Base-by-base conservation (phyloP, 2,888 invertebrate genomes). In the Tenodera sinensis region DNA sequence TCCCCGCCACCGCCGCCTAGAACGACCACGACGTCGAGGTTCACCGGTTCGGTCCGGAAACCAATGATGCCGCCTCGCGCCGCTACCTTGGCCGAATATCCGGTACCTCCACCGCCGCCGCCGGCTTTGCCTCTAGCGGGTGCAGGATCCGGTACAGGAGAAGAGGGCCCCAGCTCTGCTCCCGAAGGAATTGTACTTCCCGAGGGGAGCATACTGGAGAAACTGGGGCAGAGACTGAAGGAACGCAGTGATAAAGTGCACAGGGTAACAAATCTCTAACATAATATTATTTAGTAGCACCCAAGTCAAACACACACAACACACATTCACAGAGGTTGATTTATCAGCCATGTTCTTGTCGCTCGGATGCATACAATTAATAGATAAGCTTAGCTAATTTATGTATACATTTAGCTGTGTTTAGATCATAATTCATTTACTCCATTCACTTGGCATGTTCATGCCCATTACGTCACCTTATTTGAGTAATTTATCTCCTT, bases 221-320 rank as follows among this genome's bases (percentile, higher is more conserved):
- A 92, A 91, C 93, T 95, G 89, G 94, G 94, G 89, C 94, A 93
- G 91, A 92, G 93, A 84, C 92, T 95, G 90, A 95, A 93, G 92
- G 95, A 94, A 90, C 94, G 94, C 90, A 94, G 95, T 84, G 95
- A 95, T 91, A 94, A 93, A 92, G 93, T 96, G 85, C 95, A 96
- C 91, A 95, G 95, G 96, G 96, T 96, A 95, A 92, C 85, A 34
- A 54, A 88, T 20, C n/a, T 47, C 20, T 81, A 27, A 83, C 27
- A 83, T n/a, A 42, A 42, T 42, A 42, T 34, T 1, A 12, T 42
- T 1, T 42, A 42, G 9, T 12, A 42, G 12, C 12, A 42, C 9
- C 42, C 9, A 42, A 1, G 4, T 9, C 25, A n/a, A n/a, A n/a
- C n/a, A n/a, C n/a, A n/a, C n/a, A n/a, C 14, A 54, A 54, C 54